Evolutionary conservation across 2,113 vertebrate genomes (phyloP).

Genomic region (Trichechus manatus): DNA sequence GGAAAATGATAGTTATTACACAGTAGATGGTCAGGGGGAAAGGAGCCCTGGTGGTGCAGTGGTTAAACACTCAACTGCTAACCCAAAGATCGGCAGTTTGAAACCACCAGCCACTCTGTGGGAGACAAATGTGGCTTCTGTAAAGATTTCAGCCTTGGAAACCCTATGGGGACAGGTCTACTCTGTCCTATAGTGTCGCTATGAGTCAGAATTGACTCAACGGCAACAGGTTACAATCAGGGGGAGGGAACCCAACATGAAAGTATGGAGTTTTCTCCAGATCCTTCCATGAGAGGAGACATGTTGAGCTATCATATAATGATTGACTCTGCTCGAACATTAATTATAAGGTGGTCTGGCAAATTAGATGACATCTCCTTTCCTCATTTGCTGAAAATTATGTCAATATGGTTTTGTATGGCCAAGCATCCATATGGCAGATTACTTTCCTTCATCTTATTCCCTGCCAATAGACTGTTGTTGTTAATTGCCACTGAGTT

Average conservation of each 20-base stretch:
- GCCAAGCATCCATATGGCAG: background rate
- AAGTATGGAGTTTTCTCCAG: background rate
- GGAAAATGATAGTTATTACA: background rate
- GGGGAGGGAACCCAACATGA: background rate
- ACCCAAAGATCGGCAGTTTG: too few relatives aligned
- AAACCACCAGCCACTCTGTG: too few relatives aligned
- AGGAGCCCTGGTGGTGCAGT: background rate
- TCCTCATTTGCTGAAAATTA: slow-evolving; percentile 27
- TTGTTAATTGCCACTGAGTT: too few relatives aligned
- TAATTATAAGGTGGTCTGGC: background rate
- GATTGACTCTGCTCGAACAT: background rate
- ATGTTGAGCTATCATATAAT: background rate
- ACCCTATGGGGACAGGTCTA: too few relatives aligned
- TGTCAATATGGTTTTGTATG: background rate
- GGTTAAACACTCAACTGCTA: too few relatives aligned
- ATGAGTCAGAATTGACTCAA: background rate
- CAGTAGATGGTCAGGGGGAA: background rate
- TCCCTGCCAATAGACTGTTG: background rate
- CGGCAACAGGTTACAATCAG: background rate
- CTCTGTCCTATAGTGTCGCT: background rate
- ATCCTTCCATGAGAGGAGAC: background rate
- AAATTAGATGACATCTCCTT: background rate
- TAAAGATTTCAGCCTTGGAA: too few relatives aligned
- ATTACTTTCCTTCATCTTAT: slow-evolving; percentile 27
- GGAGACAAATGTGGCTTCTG: too few relatives aligned